Evolutionary conservation across 2,888 invertebrate genomes (phyloP), one percentile per base, ranked within the genome.

Genomic region (Linnaemya vulpina): DNA sequence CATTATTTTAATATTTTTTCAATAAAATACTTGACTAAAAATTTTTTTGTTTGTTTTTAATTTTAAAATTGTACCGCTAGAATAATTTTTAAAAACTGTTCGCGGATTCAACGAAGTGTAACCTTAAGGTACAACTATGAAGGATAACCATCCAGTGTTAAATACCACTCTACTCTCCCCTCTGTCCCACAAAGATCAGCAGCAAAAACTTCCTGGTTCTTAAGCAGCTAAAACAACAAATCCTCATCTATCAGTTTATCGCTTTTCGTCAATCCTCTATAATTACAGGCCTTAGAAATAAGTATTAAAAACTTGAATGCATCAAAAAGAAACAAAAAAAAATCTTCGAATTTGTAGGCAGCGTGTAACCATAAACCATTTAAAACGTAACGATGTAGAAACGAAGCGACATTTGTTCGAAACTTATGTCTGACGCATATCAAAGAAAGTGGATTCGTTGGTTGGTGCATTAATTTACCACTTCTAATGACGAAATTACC

Each of bases 401-500:
- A 62, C 15, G 9, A 22, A 55, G 35, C 53, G 62, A 71, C 80
- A 80, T 80, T 67, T 80, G 80, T 74, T 60, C 35, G 43, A 60
- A 80, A 67, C 38, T 51, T 53, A 15, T 63, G 46, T 7, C 13
- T 73, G 38, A 35, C 30, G 20, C 25, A 74, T 74, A 74, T 74
- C 67, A 74, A 74, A 60, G 60, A 49, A 74, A 74, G 40, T 68
- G 35, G 25, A 46, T 58, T 40, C 30, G 38, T 46, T 58, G n/a
- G 38, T 53, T 60, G 70, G 70, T 51, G 82, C 70, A 65, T 83
- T 71, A 83, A 83, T 77, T 77, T 71, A 65, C 49, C 71, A 76
- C 58, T 77, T 65, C 71, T 76, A 77, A 83, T 77, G 65, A 71
- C 65, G 77, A 82, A 82, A 82, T 82, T 82, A 76, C 76, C 70